phyloP scores from a whole-genome alignment of 2,888 invertebrate species.

The Encarsia formosa region DNA sequence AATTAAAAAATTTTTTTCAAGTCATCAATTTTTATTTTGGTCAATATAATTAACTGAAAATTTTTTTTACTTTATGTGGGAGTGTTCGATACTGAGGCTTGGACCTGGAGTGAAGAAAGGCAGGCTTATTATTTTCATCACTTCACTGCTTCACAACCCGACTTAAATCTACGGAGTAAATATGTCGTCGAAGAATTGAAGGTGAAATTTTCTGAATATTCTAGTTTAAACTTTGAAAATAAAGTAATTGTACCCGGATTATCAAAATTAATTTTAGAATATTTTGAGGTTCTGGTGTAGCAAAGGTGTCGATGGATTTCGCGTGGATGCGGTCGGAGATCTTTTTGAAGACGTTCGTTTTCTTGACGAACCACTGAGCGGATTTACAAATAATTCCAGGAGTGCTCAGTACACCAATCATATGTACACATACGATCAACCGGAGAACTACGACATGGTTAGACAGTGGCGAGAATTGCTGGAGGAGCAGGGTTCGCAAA shows the following conservation, averaged over 20 bases:
- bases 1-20: not conserved
- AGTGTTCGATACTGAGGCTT: conserved; percentile 64
- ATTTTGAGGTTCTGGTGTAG: conserved; percentile 76
- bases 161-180: conserved; percentile 55
- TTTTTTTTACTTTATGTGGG: conserved; percentile 54
- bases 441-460: conserved; percentile 57
- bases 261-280: conserved; percentile 50
- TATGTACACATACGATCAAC: conserved; percentile 61
- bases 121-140: conserved; percentile 56
- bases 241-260: not conserved
- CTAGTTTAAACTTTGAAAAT: not conserved
- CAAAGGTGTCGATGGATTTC: conserved; percentile 81
- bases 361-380: conserved; percentile 57
- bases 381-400: conserved; percentile 48
- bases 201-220: conserved; percentile 31
- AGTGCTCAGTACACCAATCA: conserved; percentile 61
- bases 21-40: not conserved
- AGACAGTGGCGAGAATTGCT: conserved; percentile 58
- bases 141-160: conserved; percentile 55
- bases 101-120: conserved; percentile 51
- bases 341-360: conserved; percentile 59
- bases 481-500: conserved; percentile 51
- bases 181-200: conserved; percentile 44
- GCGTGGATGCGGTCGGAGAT: conserved; percentile 72
- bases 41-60: not conserved